Evolutionary conservation across 2,797 vertebrate species (phyloP), one percentile per base, ranked within the genome.

Genomic region (Adrianichthys oophorus): DNA sequence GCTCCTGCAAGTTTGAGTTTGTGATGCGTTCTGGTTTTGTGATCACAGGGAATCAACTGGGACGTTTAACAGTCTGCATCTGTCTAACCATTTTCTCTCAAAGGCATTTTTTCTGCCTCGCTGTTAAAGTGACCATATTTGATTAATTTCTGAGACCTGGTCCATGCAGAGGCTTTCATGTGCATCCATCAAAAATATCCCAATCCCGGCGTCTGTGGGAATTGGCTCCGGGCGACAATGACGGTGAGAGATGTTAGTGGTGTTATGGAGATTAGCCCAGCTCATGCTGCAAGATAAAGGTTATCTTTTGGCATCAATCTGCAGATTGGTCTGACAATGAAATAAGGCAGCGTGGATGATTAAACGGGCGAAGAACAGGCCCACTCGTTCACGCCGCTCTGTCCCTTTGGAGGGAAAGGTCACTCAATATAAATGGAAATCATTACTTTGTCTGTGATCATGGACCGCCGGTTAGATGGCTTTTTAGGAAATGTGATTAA

Each of bases 341-440:
- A 74, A 72, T 68, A 53, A 76, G 59, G 45, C 56, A 48, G 58
- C 46, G 56, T 54, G 62, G 49, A 32, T 78, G 69, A 88, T 86
- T 84, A 83, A 82, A 80, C 54, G 62, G 50, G 50, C 59, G 29
- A 49, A 71, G 54, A 56, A 72, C 47, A 52, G 44, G 41, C 58
- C 58, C 18, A 54, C 48, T 69, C 37, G 60, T 54, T 26, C 55
- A 37, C 47, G 40, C 62, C 41, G 46, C 68, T 62, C 70, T 59
- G 57, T 53, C 59, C 77, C 70, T 48, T 18, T 48, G 54, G 48
- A 51, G 54, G 62, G 52, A 85, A 85, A 89, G 82, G 81, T 85
- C 83, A 85, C 80, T 83, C 71, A 79, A 82, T 85, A 86, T 87
- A 82, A 78, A 86, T 87, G 84, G 74, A 86, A 84, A 88, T 86